Evolutionary conservation across 2,888 invertebrate species (phyloP), one percentile per base, ranked within the genome.

Genomic region (Drosophila austrosaltans): DNA sequence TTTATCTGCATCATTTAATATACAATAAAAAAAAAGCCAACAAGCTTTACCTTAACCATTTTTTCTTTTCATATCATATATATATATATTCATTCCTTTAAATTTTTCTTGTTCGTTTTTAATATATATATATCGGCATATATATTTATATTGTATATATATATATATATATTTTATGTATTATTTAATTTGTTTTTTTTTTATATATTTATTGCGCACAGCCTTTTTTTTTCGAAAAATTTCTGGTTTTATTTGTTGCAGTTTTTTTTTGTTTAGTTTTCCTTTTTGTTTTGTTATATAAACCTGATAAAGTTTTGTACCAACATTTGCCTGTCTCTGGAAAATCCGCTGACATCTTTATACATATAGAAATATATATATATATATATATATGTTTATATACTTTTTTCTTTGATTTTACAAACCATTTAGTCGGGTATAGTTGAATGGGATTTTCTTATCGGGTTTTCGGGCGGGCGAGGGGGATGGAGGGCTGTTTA

Each of bases 231-330:
- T 67, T 73, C 70, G 64, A 59, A 82, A 77, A 78, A 69, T 66
- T 71, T 30, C 65, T 68, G 66, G 56, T 63, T 57, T 65, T 68
- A 53, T 69, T 57, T 39, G 16, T 61, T 57, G 22, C 12, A n/a
- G 10, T 58, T 28, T 42, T 22, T 53, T 53, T 42, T 56, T 63
- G 56, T 61, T 66, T 56, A 30, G 30, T 30, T 30, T 30, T 30
- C 6, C 36, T 53, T 59, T 62, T 56, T 60, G 56, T 61, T 66
- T 56, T 72, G 74, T 74, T 68, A 66, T 48, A 48, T 48, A 48
- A 48, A 84, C 85, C 85, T 85, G 87, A 85, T 79, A 77, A 82
- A 70, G 56, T 82, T 75, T 84, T 84, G 87, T 84, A 83, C 83
- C 83, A 85, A 81, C 83, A 66, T 82, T 85, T 85, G 72, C 57